Base-by-base conservation (phyloP, 1,140 invertebrate species). In the Choristoneura fumiferana region DNA sequence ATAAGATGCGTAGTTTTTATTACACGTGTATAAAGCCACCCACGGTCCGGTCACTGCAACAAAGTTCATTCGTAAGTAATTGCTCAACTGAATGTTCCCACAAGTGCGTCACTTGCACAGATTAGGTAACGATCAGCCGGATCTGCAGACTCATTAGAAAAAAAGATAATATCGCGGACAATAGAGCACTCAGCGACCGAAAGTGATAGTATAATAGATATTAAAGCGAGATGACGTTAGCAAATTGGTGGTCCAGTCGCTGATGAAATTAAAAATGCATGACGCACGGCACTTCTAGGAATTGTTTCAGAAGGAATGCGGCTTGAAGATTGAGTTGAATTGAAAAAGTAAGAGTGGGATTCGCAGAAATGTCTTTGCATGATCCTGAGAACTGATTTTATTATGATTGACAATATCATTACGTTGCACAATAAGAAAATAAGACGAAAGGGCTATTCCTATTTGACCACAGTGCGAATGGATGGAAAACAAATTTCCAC, bases 141-240 rank as follows among this genome's bases (percentile, higher is more conserved):
- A 85, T 81, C 73, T 76, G 69, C 71, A 54, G 65, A 68, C 66
- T 81, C 73, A 84, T 87, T 84, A 84, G 75, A 76, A 79, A 79
- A 83, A 79, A 74, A 75, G 81, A 87, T 84, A 70, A 73, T 81
- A 87, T 85, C 81, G 59, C 69, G 63, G 65, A 85, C 84, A 85
- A 85, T 81, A 78, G 76, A 78, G 67, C 71, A 83, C 76, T 84
- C 75, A 71, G 67, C 68, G 77, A 80, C 76, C 64, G 78, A 84
- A 84, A 87, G 84, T 87, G 79, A 87, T 87, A 87, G 80, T 84
- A 65, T 71, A 78, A 81, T 76, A 74, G 71, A 80, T 80, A 78
- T 75, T 71, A 78, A 72, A 73, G 58, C 65, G 66, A 72, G 49
- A 77, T 79, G 76, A 76, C 81, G 69, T 69, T 75, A 68, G 60